A percentile compares a stretch with the other conserved stretches of the same genome.
Conservation (phyloP, 2,888 invertebrate genomes). For the Cosmorhoe ocellata region DNA sequence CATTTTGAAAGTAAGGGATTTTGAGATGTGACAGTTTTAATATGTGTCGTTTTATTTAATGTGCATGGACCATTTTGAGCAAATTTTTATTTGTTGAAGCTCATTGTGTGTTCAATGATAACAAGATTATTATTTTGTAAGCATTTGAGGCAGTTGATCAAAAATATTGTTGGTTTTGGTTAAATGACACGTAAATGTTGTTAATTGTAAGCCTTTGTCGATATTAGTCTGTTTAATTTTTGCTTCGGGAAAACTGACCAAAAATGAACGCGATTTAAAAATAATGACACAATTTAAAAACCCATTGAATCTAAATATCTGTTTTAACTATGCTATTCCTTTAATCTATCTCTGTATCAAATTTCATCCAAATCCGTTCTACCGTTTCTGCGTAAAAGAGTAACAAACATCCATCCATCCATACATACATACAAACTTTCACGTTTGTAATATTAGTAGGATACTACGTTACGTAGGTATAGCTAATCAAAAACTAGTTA, state of each 20-base stretch:
- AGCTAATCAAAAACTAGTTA: constrained; percentile 11
- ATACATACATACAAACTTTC: too few relatives aligned
- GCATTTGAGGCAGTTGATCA: constrained; percentile 55
- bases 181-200: constrained; percentile 52
- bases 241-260: background rate
- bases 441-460: too few relatives aligned
- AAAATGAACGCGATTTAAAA: too few relatives aligned
- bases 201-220: constrained; percentile 22
- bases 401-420: too few relatives aligned
- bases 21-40: constrained; percentile 29
- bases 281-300: too few relatives aligned
- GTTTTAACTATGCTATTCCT: too few relatives aligned
- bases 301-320: too few relatives aligned
- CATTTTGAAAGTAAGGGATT: constrained; percentile 23
- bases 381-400: too few relatives aligned
- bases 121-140: constrained; percentile 66
- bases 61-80: constrained; percentile 55
- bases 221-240: background rate
- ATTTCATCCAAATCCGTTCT: too few relatives aligned
- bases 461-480: too few relatives aligned
- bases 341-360: too few relatives aligned
- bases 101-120: constrained; percentile 66
- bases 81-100: constrained; percentile 63
- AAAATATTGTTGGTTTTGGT: constrained; percentile 61
- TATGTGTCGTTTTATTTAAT: constrained; percentile 39